A percentile compares a stretch with the other conserved stretches of the same genome.
These are phyloP conservation scores for Sinosuthora webbiana DNA, from an alignment of 2,113 vertebrate genomes.

Conservation along the genomic window DNA sequence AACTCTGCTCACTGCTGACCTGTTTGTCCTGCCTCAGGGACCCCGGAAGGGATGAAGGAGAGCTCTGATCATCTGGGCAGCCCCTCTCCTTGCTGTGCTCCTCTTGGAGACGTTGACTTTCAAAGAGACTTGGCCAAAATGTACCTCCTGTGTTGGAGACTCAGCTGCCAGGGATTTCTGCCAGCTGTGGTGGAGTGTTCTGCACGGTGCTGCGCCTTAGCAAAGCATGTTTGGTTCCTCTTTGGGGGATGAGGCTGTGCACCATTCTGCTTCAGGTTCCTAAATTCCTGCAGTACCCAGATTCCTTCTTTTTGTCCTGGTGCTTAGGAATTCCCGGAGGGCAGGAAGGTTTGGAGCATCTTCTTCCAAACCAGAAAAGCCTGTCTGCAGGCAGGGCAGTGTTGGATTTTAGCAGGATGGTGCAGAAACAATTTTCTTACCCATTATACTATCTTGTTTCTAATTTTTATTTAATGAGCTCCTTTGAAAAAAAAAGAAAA, in stretches of 20 bases:
- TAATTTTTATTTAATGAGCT: constrained; percentile 74
- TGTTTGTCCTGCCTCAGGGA: not conserved
- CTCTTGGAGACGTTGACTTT: not conserved
- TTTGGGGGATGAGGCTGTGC: not conserved
- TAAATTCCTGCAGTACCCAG: not conserved
- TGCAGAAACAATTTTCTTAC: constrained; percentile 55
- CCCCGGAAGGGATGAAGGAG: not conserved
- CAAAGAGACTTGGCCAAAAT: not conserved
- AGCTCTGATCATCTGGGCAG: not conserved
- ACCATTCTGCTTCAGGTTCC: not conserved
- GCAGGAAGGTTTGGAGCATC: not conserved
- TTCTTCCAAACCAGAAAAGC: not conserved
- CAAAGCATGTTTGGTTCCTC: not conserved
- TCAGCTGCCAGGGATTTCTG: not conserved
- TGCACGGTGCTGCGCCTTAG: not conserved
- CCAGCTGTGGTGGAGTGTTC: not conserved
- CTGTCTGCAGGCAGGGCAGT: not conserved
- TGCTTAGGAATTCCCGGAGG: not conserved
- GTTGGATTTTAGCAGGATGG: constrained; percentile 10
- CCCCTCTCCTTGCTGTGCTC: not conserved
- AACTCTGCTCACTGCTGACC: not conserved
- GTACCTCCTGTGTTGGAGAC: not conserved
- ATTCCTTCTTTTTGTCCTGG: not conserved
- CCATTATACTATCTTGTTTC: constrained; percentile 63
- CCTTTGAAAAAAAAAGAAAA: constrained; percentile 74